A percentile compares a stretch with the other conserved stretches of the same genome.
These are phyloP conservation scores for Pangasius djambal DNA, from an alignment of 2,797 vertebrate species.

Conservation along the genomic window DNA sequence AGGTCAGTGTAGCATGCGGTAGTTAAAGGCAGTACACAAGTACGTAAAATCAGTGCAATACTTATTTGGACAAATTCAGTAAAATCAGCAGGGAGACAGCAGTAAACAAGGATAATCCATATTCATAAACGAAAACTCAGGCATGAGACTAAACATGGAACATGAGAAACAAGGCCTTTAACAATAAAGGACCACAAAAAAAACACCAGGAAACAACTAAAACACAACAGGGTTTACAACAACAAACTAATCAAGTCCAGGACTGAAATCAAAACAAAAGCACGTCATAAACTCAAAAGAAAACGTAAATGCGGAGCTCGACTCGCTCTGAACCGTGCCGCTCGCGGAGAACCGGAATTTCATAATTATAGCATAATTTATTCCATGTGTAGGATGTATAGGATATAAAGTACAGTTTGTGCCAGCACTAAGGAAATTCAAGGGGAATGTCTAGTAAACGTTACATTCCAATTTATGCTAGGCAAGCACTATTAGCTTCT, in stretches of 20 bases:
- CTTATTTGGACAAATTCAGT: not conserved
- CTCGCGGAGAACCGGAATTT: not conserved
- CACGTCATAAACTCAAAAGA: not conserved
- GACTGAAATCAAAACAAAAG: not conserved
- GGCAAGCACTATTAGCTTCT: not conserved
- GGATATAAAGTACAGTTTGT: constrained; percentile 5
- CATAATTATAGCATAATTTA: not conserved
- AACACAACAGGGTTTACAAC: not conserved
- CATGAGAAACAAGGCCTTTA: not conserved
- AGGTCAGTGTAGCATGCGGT: constrained; percentile 1
- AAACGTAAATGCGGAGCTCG: not conserved
- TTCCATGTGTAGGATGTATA: not conserved
- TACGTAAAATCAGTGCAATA: not conserved
- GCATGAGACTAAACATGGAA: not conserved
- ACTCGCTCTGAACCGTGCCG: not conserved
- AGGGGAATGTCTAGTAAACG: not conserved
- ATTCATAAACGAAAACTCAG: not conserved
- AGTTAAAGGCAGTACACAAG: not conserved
- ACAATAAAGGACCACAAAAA: not conserved
- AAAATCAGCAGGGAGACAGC: not conserved
- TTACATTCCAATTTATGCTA: not conserved
- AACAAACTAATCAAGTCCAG: not conserved
- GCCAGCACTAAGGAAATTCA: not conserved
- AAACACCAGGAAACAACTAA: not conserved
- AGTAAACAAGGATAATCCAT: not conserved